Conservation (phyloP, 2,113 vertebrate genomes). For the Chionodraco myersi region DNA sequence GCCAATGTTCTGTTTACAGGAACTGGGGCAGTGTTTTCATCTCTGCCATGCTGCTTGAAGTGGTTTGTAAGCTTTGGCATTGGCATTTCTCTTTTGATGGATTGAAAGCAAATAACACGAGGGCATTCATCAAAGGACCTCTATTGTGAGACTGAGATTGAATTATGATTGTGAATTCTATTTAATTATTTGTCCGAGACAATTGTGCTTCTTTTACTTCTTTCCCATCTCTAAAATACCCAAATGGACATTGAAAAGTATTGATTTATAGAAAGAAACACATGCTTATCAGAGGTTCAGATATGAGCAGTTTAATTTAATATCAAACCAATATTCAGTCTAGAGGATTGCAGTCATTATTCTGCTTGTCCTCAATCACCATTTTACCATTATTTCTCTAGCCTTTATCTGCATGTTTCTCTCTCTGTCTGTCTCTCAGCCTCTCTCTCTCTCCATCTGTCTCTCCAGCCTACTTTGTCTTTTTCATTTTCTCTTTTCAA, state of each 20-base stretch:
- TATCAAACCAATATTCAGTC: conserved; percentile 59
- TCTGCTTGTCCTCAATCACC: conserved; percentile 62
- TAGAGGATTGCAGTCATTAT: conserved; percentile 61
- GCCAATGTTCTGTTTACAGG: conserved; percentile 31
- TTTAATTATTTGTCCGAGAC: conserved; percentile 39
- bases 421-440: not conserved
- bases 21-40: conserved; percentile 36
- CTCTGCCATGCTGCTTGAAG: not conserved
- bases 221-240: conserved; percentile 27
- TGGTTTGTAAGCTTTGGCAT: conserved; percentile 16
- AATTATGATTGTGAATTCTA: conserved; percentile 45
- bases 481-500: conserved; percentile 72
- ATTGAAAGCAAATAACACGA: conserved; percentile 38
- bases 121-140: conserved; percentile 9
- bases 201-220: conserved; percentile 40
- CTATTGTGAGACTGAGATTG: conserved; percentile 35
- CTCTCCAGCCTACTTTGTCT: conserved; percentile 53
- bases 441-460: not conserved
- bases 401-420: conserved; percentile 62
- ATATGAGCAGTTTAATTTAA: conserved; percentile 66
- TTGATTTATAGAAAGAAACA: conserved; percentile 29
- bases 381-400: conserved; percentile 71
- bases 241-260: conserved; percentile 36
- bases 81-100: conserved; percentile 34
- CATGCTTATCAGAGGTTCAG: conserved; percentile 52